Evolutionary conservation across 2,113 vertebrate genomes (phyloP).

Genomic region (Eupsittula cactorum): DNA sequence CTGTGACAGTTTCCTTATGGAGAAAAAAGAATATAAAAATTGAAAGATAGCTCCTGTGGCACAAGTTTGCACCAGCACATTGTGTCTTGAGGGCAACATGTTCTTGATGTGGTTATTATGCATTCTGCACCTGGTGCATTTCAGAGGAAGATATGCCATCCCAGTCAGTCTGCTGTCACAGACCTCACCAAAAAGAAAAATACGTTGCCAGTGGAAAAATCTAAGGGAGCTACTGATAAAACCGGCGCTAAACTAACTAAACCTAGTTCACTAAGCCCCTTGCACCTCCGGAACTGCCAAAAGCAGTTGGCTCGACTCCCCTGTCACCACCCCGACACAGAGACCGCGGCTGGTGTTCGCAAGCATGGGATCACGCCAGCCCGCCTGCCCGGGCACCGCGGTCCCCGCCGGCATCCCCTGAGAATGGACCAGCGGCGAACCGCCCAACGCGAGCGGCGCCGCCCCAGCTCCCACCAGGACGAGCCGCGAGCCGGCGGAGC

Average conservation of each 20-base stretch:
- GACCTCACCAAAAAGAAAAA: no score
- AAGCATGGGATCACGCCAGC: not conserved
- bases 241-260: not conserved
- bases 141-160: not conserved
- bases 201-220: accelerated
- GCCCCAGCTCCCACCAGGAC: not conserved
- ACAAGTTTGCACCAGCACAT: not conserved
- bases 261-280: not conserved
- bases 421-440: not conserved
- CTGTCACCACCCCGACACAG: accelerated
- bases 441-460: not conserved
- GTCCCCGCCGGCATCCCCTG: not conserved
- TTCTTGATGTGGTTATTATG: accelerated
- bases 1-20: not conserved
- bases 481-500: not conserved
- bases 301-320: accelerated
- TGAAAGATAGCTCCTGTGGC: no score
- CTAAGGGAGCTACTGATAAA: no score
- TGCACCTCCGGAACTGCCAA: accelerated
- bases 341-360: accelerated
- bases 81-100: accelerated
- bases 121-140: not conserved
- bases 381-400: not conserved
- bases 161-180: accelerated
- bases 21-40: accelerated